Percentiles rank a stretch among this genome's conserved stretches.
Evolutionary conservation across 1,140 invertebrate species (phyloP).

Genomic region (Archegozetes longisetosus): DNA sequence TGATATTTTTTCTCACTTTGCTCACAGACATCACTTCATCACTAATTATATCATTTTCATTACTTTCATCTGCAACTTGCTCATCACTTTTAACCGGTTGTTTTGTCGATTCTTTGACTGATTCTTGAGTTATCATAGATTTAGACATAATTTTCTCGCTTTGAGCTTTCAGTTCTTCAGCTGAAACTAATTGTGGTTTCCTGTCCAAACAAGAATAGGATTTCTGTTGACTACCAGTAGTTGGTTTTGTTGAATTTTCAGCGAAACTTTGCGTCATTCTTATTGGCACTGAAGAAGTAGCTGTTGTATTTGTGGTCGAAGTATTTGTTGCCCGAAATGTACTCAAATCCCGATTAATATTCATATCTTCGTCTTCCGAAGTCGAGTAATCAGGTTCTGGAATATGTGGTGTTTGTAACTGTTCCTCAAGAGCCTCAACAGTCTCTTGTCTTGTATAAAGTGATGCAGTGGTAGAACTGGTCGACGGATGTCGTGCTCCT

Average conservation of each 20-base stretch:
- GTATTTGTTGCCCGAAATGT: neutral
- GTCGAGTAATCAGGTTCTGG: constrained; percentile 68
- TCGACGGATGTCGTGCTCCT: neutral
- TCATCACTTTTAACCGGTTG: neutral
- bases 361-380: constrained; percentile 22
- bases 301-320: neutral
- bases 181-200: neutral
- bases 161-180: neutral
- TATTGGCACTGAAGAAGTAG: neutral
- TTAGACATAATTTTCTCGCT: neutral
- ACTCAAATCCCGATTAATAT: neutral
- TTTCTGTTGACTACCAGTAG: no score
- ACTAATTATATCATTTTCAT: neutral
- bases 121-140: neutral
- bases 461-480: neutral
- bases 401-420: constrained; percentile 43
- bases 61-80: neutral
- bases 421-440: neutral
- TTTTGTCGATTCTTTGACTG: neutral
- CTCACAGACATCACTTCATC: neutral
- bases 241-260: neutral
- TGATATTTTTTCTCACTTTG: constrained; percentile 16
- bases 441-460: constrained; percentile 3
- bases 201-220: no score
- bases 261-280: neutral